Percentiles rank a stretch among this genome's conserved stretches.
These are phyloP conservation scores for Heteropelma amictum DNA, from an alignment of 2,888 invertebrate genomes.

Conservation along the genomic window DNA sequence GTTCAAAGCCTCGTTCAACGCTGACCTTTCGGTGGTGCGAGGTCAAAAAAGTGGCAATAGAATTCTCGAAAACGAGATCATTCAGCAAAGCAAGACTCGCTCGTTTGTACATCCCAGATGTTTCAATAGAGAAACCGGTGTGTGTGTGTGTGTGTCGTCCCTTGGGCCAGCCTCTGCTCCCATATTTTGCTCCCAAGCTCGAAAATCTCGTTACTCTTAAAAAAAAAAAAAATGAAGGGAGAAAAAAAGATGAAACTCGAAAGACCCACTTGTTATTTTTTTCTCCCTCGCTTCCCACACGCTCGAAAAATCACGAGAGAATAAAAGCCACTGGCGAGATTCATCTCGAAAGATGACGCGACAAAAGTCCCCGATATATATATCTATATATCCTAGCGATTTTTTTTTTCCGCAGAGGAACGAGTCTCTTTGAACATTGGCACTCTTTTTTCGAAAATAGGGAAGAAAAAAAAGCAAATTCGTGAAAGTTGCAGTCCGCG, in stretches of 20 bases:
- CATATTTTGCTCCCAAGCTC: background rate
- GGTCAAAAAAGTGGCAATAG: no score
- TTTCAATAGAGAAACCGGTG: slow-evolving; percentile 28
- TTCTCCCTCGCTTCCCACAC: background rate
- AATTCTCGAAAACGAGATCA: slow-evolving; percentile 43
- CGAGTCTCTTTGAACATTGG: no score
- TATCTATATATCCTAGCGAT: no score
- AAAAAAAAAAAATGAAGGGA: slow-evolving; percentile 8
- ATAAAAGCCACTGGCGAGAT: no score
- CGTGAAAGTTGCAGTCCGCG: no score
- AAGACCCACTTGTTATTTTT: background rate
- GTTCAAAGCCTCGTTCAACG: background rate
- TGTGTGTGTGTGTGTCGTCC: no score
- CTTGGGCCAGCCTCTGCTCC: slow-evolving; percentile 15
- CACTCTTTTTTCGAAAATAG: no score
- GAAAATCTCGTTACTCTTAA: slow-evolving; percentile 8
- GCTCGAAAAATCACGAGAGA: no score
- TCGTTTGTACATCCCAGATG: slow-evolving; percentile 5
- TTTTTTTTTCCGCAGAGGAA: no score
- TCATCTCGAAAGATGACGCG: no score
- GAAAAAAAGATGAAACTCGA: background rate
- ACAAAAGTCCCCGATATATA: no score
- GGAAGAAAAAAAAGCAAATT: no score
- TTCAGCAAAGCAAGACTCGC: slow-evolving; percentile 37
- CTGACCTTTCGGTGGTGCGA: background rate